Conservation (phyloP, 2,113 vertebrate species). For the Anas platyrhynchos region DNA sequence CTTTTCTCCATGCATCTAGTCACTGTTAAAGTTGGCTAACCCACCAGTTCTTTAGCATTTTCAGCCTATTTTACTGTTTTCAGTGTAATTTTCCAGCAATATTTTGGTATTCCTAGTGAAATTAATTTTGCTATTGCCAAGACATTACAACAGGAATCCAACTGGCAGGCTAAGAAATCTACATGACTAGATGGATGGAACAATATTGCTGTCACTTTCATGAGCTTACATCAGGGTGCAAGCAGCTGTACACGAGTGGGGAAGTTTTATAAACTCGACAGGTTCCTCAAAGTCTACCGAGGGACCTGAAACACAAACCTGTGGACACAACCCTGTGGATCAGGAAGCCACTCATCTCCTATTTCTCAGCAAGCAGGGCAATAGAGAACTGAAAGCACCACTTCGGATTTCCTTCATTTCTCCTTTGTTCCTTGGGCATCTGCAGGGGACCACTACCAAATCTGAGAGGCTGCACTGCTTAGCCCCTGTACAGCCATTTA, state of each 20-base stretch:
- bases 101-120: not conserved
- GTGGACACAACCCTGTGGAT: not conserved
- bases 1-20: not conserved
- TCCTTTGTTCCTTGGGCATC: not conserved
- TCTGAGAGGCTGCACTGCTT: fast-evolving
- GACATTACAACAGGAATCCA: not conserved
- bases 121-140: not conserved
- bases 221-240: not conserved
- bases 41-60: not conserved
- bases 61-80: not conserved
- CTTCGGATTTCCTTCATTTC: not conserved
- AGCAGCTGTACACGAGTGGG: not conserved
- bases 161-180: not conserved
- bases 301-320: not conserved
- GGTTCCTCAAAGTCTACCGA: not conserved
- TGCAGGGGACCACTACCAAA: not conserved
- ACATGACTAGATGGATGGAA: not conserved
- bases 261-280: not conserved
- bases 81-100: constrained; percentile 13
- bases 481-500: not conserved
- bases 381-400: not conserved
- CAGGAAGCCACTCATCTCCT: not conserved
- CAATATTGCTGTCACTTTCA: not conserved
- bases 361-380: not conserved
- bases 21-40: not conserved